These are phyloP conservation scores for Dasysyrphus tricinctus DNA, from an alignment of 2,888 invertebrate species.

Conservation along the genomic window DNA sequence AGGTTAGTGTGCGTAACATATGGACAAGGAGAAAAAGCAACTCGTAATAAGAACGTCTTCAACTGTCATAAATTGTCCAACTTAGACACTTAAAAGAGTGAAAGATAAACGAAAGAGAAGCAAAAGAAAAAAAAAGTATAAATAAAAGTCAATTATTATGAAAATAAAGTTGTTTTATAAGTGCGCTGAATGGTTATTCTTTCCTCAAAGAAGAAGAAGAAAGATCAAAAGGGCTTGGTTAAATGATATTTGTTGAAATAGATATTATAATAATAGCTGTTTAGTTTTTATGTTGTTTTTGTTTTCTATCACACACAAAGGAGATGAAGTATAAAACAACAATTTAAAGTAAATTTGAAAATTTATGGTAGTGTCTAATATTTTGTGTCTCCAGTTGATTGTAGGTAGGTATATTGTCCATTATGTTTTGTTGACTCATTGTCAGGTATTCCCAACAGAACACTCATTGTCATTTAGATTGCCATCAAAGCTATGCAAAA, in stretches of 20 bases:
- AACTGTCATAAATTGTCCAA: slow-evolving; percentile 58
- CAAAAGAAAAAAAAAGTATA: slow-evolving; percentile 10
- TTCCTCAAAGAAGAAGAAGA: background rate
- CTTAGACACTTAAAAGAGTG: slow-evolving; percentile 36
- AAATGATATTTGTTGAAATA: slow-evolving; percentile 25
- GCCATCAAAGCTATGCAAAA: too few species aligned
- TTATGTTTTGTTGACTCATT: too few species aligned
- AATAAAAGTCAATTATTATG: slow-evolving; percentile 46
- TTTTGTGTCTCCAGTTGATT: background rate
- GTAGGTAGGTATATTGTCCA: too few species aligned
- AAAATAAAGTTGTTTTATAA: slow-evolving; percentile 37
- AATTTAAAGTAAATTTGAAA: background rate
- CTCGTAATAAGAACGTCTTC: slow-evolving; percentile 22
- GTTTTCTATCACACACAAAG: background rate
- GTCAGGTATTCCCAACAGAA: too few species aligned
- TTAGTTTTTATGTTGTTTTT: slow-evolving; percentile 4
- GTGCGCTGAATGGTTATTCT: slow-evolving; percentile 13
- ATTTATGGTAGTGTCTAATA: background rate
- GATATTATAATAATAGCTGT: slow-evolving; percentile 13
- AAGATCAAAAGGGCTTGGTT: slow-evolving; percentile 12
- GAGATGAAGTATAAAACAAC: background rate
- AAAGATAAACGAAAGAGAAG: background rate
- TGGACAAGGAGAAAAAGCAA: slow-evolving; percentile 35
- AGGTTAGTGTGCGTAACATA: slow-evolving; percentile 62
- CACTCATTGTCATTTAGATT: too few species aligned